Evolutionary conservation across 2,113 vertebrate genomes (phyloP).

Genomic region (Theristicus caerulescens): DNA sequence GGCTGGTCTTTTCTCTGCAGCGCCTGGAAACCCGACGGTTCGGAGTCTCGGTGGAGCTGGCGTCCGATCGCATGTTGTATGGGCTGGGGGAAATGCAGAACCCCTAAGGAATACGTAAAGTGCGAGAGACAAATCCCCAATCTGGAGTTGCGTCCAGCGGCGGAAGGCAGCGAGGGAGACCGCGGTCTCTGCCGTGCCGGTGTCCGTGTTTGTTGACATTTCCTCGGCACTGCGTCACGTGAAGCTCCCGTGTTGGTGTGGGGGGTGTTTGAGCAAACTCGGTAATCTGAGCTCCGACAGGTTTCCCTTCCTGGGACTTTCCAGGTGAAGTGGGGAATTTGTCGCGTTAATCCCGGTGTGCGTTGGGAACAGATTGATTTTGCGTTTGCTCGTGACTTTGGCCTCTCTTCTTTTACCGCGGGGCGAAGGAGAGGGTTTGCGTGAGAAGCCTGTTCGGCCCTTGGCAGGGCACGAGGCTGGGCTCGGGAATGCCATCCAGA

Average conservation of each 20-base stretch:
- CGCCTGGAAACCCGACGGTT: rapidly evolving
- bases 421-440: not conserved
- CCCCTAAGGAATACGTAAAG: not conserved
- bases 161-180: not conserved
- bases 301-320: not conserved
- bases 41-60: rapidly evolving
- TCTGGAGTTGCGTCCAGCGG: not conserved
- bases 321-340: not conserved
- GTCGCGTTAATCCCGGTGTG: not conserved
- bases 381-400: not conserved
- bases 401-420: not conserved
- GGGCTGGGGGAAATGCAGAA: not conserved
- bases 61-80: rapidly evolving
- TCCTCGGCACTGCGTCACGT: rapidly evolving
- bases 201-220: rapidly evolving
- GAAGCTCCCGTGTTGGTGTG: not conserved
- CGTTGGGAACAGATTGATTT: not conserved
- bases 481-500: not conserved
- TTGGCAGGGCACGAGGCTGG: not conserved
- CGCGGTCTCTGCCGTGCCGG: rapidly evolving
- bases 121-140: not conserved
- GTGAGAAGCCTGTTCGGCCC: not conserved
- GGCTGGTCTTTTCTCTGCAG: not conserved
- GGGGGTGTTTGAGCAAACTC: not conserved
- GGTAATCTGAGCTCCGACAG: not conserved